Evolutionary conservation across 2,797 vertebrate genomes (phyloP).

Genomic region (Neopelma chrysocephalum): DNA sequence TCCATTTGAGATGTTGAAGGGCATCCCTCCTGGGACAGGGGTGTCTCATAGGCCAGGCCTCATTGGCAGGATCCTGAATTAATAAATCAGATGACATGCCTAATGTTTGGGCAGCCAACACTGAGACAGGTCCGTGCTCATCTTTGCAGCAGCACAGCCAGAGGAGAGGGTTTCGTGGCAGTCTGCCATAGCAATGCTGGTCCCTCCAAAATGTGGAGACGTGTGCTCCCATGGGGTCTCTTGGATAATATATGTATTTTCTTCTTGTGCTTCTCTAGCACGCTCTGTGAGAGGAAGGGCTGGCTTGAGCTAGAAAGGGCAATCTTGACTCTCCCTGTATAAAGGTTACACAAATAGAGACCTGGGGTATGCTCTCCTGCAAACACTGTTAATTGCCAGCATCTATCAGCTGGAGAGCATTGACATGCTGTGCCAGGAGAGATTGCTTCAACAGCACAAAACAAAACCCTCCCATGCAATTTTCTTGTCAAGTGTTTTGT

Average conservation of each 20-base stretch:
- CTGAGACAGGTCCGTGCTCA: neutral
- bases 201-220: neutral
- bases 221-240: neutral
- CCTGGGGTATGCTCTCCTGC: neutral
- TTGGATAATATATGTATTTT: neutral
- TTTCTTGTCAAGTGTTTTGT: neutral
- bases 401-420: neutral
- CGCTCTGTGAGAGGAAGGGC: neutral
- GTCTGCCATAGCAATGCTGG: neutral
- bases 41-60: neutral
- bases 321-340: neutral
- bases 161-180: neutral
- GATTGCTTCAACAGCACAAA: neutral
- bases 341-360: neutral
- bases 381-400: neutral
- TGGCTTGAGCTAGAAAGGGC: neutral
- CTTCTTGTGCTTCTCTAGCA: neutral
- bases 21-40: neutral
- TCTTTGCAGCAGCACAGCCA: neutral
- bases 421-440: neutral
- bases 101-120: neutral
- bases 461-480: neutral
- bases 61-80: neutral
- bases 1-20: neutral
- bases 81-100: neutral